A percentile compares a stretch with the other conserved stretches of the same genome.
phyloP scores from a whole-genome alignment of 2,113 vertebrate genomes.

The Podocnemis expansa region DNA sequence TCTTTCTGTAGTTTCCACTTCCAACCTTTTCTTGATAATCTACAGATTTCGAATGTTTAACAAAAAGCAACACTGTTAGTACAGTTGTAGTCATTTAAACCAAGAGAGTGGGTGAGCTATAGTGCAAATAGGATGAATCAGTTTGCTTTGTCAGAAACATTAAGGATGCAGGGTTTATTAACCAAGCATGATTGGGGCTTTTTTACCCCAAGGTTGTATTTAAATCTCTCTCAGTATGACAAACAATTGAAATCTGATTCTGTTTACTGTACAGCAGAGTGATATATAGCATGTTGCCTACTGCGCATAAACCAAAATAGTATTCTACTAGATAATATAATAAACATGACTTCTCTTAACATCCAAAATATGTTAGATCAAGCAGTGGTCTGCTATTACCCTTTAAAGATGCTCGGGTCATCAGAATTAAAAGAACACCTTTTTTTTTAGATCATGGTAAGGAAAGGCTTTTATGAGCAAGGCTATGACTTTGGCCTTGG shows the following conservation, averaged over 20 bases:
- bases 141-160: not conserved
- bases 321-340: not conserved
- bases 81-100: not conserved
- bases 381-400: not conserved
- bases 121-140: not conserved
- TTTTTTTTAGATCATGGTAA: not conserved
- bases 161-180: not conserved
- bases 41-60: not conserved
- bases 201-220: not conserved
- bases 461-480: no score
- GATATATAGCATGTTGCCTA: not conserved
- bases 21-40: not conserved
- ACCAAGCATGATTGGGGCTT: not conserved
- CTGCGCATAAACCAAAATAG: not conserved
- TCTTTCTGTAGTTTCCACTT: not conserved
- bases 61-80: not conserved
- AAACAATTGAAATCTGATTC: not conserved
- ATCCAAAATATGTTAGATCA: not conserved
- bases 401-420: not conserved
- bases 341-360: accelerated
- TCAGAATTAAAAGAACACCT: not conserved
- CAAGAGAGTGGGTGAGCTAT: not conserved
- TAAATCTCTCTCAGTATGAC: not conserved
- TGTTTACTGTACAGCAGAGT: not conserved
- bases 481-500: no score